phyloP scores from a whole-genome alignment of 2,888 invertebrate species.

The Ceramica pisi region DNA sequence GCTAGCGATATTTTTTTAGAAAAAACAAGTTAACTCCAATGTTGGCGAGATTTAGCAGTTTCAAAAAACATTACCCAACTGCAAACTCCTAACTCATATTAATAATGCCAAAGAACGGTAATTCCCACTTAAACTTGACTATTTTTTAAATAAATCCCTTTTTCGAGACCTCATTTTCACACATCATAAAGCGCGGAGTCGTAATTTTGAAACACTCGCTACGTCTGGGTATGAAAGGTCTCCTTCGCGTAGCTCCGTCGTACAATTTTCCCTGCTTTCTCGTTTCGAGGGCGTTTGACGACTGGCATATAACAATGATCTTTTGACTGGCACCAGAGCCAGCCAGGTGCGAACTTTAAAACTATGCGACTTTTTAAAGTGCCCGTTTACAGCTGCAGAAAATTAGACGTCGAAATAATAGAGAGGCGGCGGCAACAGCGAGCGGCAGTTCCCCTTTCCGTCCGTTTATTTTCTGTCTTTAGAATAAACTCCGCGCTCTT shows the following conservation, averaged over 20 bases:
- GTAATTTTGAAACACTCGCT: conserved; percentile 81
- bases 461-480: conserved; percentile 45
- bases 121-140: conserved; percentile 48
- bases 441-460: conserved; percentile 24
- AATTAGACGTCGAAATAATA: conserved; percentile 77
- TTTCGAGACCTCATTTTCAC: conserved; percentile 72
- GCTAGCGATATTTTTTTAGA: background rate
- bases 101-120: conserved; percentile 50
- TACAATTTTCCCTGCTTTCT: conserved; percentile 67
- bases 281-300: conserved; percentile 79
- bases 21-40: conserved; percentile 19
- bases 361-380: conserved; percentile 74
- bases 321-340: conserved; percentile 80
- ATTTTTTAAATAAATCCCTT: conserved; percentile 65
- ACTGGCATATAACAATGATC: conserved; percentile 81
- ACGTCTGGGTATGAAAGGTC: conserved; percentile 77
- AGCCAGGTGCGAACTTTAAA: conserved; percentile 73
- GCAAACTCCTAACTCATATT: conserved; percentile 43
- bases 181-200: conserved; percentile 75
- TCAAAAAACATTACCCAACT: conserved; percentile 30
- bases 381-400: conserved; percentile 76
- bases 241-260: conserved; percentile 67
- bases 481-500: conserved; percentile 36
- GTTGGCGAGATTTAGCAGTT: conserved; percentile 36
- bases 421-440: conserved; percentile 55